These are phyloP conservation scores for Cremastinae sp. DNA, from an alignment of 2,888 invertebrate genomes.

Conservation along the genomic window DNA sequence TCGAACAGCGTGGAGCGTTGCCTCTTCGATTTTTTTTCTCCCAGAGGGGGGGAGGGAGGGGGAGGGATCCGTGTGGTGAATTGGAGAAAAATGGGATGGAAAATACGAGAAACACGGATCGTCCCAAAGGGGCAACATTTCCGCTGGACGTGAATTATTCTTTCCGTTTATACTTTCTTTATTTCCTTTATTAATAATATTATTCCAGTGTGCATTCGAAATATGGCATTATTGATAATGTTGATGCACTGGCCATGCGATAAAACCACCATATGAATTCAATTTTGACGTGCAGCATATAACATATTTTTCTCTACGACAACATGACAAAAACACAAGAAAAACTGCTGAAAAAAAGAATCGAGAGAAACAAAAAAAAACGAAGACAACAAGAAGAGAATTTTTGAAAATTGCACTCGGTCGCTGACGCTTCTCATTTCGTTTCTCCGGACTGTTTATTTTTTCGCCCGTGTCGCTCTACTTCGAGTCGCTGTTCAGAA, in stretches of 20 bases:
- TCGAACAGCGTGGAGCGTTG: constrained; percentile 65
- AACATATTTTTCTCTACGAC: constrained; percentile 42
- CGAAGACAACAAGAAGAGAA: no score
- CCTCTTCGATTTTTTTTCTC: constrained; percentile 64
- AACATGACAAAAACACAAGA: constrained; percentile 16
- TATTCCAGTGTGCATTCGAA: constrained; percentile 62
- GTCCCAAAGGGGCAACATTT: constrained; percentile 67
- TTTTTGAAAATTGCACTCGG: constrained; percentile 48
- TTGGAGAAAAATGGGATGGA: constrained; percentile 31
- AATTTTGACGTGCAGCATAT: constrained; percentile 56
- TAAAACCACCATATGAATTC: constrained; percentile 40
- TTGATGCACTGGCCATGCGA: constrained; percentile 56
- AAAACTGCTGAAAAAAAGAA: not conserved
- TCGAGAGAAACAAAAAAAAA: constrained; percentile 13
- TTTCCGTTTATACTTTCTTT: no score
- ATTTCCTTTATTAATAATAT: constrained; percentile 51
- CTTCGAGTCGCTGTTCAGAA: constrained; percentile 53
- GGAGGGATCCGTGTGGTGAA: constrained; percentile 56
- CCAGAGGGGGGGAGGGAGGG: no score
- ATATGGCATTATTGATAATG: constrained; percentile 58
- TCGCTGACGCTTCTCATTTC: constrained; percentile 60
- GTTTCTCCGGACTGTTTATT: constrained; percentile 46
- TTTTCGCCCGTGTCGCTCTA: constrained; percentile 62
- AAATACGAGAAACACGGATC: constrained; percentile 31
- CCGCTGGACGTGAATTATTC: constrained; percentile 59